These are phyloP conservation scores for Dendropsophus ebraccatus DNA, from an alignment of 2,113 vertebrate species.

Conservation along the genomic window DNA sequence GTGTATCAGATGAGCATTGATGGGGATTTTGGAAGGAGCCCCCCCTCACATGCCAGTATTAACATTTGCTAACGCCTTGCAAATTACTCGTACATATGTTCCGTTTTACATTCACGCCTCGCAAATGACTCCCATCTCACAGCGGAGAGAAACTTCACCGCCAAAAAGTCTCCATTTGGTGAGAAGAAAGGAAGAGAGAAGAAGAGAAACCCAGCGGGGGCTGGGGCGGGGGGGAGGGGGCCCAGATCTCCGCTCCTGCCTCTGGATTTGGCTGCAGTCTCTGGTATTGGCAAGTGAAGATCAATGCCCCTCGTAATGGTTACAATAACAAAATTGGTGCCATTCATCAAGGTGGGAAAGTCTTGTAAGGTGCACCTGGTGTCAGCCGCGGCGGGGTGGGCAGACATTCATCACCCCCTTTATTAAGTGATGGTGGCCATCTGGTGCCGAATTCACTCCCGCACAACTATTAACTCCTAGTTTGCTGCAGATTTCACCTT, in stretches of 20 bases:
- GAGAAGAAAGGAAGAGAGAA: neutral
- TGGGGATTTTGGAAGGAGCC: conserved; percentile 33
- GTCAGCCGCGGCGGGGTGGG: neutral
- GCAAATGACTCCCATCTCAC: conserved; percentile 4
- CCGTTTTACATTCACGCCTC: neutral
- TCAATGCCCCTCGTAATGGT: conserved; percentile 37
- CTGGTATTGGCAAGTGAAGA: conserved; percentile 48
- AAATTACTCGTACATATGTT: conserved; percentile 37
- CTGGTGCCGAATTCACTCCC: neutral
- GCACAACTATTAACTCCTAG: neutral
- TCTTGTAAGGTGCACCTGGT: conserved; percentile 40
- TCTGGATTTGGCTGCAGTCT: neutral
- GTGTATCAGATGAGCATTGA: neutral
- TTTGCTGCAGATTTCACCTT: neutral
- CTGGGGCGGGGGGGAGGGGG: neutral
- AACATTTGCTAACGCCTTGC: conserved; percentile 15
- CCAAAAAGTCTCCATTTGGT: conserved; percentile 2
- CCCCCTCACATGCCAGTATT: neutral
- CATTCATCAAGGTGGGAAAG: conserved; percentile 52
- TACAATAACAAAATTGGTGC: conserved; percentile 40
- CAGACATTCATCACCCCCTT: conserved; percentile 40
- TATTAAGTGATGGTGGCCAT: conserved; percentile 43
- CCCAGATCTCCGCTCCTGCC: no score
- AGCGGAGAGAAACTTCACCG: neutral
- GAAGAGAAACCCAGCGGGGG: no score